Evolutionary conservation across 2,888 invertebrate genomes (phyloP), one percentile per base, ranked within the genome.

Genomic region (Pristionchus mayeri): DNA sequence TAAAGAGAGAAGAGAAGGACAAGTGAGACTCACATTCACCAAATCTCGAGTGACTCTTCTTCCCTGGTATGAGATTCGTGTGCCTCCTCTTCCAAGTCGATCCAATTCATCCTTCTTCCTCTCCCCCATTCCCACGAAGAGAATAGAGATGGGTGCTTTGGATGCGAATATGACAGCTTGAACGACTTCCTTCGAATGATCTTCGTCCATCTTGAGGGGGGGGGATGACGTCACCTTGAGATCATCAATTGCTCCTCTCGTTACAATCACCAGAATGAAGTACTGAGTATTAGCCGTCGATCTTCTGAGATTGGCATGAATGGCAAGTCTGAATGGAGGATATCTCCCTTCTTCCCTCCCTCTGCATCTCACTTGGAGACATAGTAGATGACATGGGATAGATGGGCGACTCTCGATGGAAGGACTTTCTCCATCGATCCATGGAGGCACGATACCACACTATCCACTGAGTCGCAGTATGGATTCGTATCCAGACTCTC

Each of bases 101-200:
- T 88, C 87, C 85, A 89, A 52, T 34, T 89, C 89, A 27, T 52
- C 81, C 50, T 88, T 86, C 11, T 88, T 84, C 16, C 67, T 79
- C 16, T 87, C 86, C n/a, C 89, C 88, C 54, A 90, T 87, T n/a
- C 88, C 90, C 24, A 89, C 89, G 82, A 89, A 89, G 57, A 89
- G 57, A n/a, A 89, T 85, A 13, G 89, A 89, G 24, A 89, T 84
- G 6, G 89, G 90, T 18, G 89, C 86, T 30, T 89, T 75, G n/a
- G 89, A 89, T 30, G 89, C 89, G 57, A 88, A 89, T 81, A 89
- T 89, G 11, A 89, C 78, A 11, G 89, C 85, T 85, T 89, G 89
- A 11, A 83, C 44, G 11, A 44, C 37, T 37, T 81, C 81, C 81
- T 81, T 6, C 13, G 11, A 79, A 54, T 27, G 24, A 34, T n/a